Percentiles rank a stretch among this genome's conserved stretches.
Conservation (phyloP, 1,140 invertebrate species). For the Pinna nobilis region DNA sequence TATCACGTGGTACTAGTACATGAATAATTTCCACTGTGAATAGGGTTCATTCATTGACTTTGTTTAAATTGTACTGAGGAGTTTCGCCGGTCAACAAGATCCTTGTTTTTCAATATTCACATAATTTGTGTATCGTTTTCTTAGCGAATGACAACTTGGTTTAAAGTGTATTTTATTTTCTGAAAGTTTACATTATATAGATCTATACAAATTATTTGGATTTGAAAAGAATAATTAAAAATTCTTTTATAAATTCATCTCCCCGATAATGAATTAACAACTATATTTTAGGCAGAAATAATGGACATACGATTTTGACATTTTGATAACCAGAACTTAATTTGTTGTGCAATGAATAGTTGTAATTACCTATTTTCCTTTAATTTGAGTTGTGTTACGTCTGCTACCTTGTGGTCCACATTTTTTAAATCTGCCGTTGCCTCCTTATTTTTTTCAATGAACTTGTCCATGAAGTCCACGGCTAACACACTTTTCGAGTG, state of each 20-base stretch:
- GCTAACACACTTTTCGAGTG: conserved; percentile 76
- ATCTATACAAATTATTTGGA: no score
- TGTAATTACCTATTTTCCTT: conserved; percentile 64
- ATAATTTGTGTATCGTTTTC: no score
- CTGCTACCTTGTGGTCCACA: conserved; percentile 76
- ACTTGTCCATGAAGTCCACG: conserved; percentile 79
- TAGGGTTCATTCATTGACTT: no score
- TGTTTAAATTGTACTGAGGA: no score
- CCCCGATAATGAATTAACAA: no score
- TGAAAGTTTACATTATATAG: no score
- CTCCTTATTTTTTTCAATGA: conserved; percentile 77
- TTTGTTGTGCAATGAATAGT: not conserved
- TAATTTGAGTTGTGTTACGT: conserved; percentile 77
- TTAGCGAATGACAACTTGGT: no score
- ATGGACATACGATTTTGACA: not conserved
- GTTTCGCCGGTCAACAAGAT: no score
- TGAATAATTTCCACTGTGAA: no score
- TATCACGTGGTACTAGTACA: no score
- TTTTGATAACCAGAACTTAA: not conserved
- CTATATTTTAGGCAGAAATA: not conserved
- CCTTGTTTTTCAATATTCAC: no score
- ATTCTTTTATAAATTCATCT: not conserved
- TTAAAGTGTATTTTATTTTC: no score
- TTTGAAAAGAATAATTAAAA: not conserved
- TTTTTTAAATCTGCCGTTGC: conserved; percentile 75